Conservation (phyloP, 92 coral and sea anemone genomes). For the Palythoa grandis region DNA sequence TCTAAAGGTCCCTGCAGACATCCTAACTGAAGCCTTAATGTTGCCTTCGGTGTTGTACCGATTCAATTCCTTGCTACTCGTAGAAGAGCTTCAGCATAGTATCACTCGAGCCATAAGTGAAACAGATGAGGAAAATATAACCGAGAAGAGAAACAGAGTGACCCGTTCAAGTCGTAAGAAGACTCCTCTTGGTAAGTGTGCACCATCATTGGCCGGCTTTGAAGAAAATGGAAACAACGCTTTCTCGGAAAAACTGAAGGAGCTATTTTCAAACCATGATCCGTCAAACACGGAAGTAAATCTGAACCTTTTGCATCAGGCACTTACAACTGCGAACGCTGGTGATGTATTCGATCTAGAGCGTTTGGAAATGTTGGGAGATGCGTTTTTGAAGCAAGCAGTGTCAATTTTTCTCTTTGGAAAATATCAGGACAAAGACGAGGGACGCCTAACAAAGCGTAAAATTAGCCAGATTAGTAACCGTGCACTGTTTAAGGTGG, state of each 20-base stretch:
- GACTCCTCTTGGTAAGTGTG: neutral
- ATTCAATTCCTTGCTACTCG: constrained; percentile 69
- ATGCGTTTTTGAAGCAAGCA: constrained; percentile 94
- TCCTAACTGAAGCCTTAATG: constrained; percentile 64
- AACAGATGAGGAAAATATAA: neutral
- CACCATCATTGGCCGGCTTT: neutral
- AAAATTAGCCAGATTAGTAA: constrained; percentile 83
- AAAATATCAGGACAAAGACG: constrained; percentile 76
- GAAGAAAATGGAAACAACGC: neutral
- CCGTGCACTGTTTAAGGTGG: constrained; percentile 72
- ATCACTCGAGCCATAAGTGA: constrained; percentile 48
- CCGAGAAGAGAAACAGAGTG: constrained; percentile 8
- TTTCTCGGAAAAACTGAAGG: constrained; percentile 20
- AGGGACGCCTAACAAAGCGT: constrained; percentile 89
- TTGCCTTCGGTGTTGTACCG: constrained; percentile 83
- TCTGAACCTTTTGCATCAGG: constrained; percentile 73
- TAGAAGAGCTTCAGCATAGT: constrained; percentile 60
- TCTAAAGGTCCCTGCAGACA: constrained; percentile 57
- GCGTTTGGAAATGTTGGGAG: constrained; percentile 98
- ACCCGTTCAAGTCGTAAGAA: constrained; percentile 46
- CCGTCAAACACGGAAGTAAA: constrained; percentile 40
- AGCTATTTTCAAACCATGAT: constrained; percentile 46
- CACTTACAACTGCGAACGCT: constrained; percentile 82
- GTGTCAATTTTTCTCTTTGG: constrained; percentile 83
- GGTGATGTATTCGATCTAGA: constrained; percentile 84